Percentiles rank a stretch among this genome's conserved stretches.
phyloP scores from a whole-genome alignment of 2,113 vertebrate genomes.

The Cryptotis parvus region DNA sequence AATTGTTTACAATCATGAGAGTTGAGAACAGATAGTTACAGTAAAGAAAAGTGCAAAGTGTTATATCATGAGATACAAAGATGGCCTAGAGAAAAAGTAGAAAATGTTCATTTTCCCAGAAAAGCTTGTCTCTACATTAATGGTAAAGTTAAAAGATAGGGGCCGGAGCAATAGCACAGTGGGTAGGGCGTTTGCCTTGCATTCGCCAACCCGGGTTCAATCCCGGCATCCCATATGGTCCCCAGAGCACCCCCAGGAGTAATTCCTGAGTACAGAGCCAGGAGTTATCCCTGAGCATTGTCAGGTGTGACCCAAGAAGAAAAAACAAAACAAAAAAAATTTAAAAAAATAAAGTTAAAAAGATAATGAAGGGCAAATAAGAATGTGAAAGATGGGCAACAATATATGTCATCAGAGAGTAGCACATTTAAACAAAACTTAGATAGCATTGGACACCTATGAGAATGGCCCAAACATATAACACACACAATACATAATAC shows the following conservation, averaged over 20 bases:
- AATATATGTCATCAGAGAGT: not conserved
- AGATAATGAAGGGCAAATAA: not conserved
- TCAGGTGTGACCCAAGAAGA: too few species aligned
- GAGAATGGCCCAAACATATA: not conserved
- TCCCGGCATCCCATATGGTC: too few species aligned
- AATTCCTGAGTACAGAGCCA: too few species aligned
- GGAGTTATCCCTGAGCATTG: too few species aligned
- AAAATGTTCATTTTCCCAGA: not conserved
- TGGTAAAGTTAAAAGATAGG: too few species aligned
- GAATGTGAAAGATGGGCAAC: not conserved
- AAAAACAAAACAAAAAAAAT: too few species aligned
- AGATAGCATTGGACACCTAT: not conserved
- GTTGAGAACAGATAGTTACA: not conserved
- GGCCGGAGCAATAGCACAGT: too few species aligned
- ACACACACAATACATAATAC: not conserved
- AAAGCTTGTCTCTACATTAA: too few species aligned
- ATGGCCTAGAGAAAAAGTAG: not conserved
- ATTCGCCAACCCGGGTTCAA: too few species aligned
- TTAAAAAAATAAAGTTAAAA: not conserved
- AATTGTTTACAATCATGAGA: too few species aligned
- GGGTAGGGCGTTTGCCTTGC: too few species aligned
- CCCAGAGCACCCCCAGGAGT: too few species aligned
- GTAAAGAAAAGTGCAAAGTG: not conserved
- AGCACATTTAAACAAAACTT: constrained; percentile 3
- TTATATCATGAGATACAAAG: not conserved